Evolutionary conservation across 2,113 vertebrate genomes (phyloP).

Genomic region (Laticauda colubrina): DNA sequence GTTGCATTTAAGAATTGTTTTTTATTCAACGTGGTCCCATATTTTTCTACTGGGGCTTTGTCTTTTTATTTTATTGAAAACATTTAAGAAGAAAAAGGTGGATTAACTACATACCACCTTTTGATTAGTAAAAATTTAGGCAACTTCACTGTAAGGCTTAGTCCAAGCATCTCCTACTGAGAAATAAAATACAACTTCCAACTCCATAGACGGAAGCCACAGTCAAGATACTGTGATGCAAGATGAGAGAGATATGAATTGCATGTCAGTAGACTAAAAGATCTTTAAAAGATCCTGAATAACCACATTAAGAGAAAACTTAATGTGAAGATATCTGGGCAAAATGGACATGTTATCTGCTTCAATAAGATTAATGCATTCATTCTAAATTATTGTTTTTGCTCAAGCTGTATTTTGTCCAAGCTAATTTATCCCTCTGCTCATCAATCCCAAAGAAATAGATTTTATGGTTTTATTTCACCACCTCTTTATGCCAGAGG

Average conservation of each 20-base stretch:
- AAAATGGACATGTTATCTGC: background rate
- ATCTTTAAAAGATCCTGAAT: background rate
- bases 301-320: background rate
- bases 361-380: slow-evolving; percentile 16
- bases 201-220: background rate
- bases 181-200: background rate
- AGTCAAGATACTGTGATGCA: background rate
- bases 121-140: background rate
- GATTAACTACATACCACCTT: background rate
- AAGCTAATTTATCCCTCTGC: background rate
- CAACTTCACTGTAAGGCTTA: background rate
- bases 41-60: background rate
- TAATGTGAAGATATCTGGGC: background rate
- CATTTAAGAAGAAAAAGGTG: background rate
- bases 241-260: background rate
- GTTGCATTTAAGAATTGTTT: background rate
- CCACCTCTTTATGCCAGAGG: background rate
- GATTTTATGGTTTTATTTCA: background rate
- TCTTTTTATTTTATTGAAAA: background rate
- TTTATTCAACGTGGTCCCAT: background rate
- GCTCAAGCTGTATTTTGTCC: background rate
- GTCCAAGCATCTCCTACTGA: background rate
- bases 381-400: background rate
- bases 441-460: background rate
- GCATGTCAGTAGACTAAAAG: background rate